Evolutionary conservation across 2,113 vertebrate genomes (phyloP).

Genomic region (Thermophis baileyi): DNA sequence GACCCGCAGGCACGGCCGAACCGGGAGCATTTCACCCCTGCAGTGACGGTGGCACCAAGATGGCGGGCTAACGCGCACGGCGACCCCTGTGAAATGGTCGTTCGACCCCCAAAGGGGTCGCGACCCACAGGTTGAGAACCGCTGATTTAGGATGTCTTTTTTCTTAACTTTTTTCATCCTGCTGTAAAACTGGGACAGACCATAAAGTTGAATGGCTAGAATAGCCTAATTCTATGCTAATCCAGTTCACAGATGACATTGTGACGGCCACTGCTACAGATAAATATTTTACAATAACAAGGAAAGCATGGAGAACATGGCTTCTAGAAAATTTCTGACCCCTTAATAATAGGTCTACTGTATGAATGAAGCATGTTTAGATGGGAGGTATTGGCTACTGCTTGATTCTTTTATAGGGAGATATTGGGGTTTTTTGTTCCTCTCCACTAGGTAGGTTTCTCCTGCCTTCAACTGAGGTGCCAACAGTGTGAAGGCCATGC

Average conservation of each 20-base stretch:
- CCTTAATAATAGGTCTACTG: neutral
- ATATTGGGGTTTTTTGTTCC: neutral
- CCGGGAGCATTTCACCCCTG: no score
- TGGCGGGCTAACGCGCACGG: no score
- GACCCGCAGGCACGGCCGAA: no score
- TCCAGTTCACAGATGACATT: neutral
- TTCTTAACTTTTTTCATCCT: neutral
- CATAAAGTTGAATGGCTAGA: neutral
- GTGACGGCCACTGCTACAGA: neutral
- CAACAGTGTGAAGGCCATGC: neutral
- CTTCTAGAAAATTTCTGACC: neutral
- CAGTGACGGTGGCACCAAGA: no score
- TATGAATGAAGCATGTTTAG: neutral
- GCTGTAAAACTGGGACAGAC: neutral
- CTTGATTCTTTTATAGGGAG: neutral
- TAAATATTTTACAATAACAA: neutral
- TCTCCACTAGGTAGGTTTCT: neutral
- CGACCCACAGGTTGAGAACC: no score
- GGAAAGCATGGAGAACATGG: neutral
- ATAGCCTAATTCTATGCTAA: neutral
- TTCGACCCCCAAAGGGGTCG: no score
- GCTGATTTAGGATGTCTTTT: neutral
- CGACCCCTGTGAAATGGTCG: no score
- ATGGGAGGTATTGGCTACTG: neutral
- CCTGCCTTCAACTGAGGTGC: neutral